A percentile compares a stretch with the other conserved stretches of the same genome.
These are phyloP conservation scores for Clarias magur DNA, from an alignment of 2,113 vertebrate species.

Conservation along the genomic window DNA sequence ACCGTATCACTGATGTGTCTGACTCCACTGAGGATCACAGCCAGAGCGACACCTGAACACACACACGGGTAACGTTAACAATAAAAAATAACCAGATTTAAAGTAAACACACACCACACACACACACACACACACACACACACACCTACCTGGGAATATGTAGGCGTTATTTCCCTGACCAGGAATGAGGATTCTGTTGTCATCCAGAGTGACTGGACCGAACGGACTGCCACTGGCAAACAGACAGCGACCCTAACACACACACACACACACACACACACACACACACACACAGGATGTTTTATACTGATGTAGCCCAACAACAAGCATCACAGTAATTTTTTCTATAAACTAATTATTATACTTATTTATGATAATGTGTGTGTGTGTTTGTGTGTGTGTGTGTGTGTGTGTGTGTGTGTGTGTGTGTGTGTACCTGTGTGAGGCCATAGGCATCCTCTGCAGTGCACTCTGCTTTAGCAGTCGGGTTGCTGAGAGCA, in stretches of 20 bases:
- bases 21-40: slow-evolving; percentile 91
- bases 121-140: background rate
- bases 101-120: background rate
- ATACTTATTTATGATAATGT: background rate
- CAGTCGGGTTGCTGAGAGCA: slow-evolving; percentile 93
- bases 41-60: slow-evolving; percentile 86
- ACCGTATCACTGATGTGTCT: slow-evolving; percentile 92
- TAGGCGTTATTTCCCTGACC: slow-evolving; percentile 97
- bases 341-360: too few species aligned
- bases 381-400: background rate
- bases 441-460: slow-evolving; percentile 90
- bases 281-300: background rate
- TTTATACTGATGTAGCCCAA: background rate
- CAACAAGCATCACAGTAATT: background rate
- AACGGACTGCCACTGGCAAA: slow-evolving; percentile 98
- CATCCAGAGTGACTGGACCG: slow-evolving; percentile 79
- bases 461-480: slow-evolving; percentile 90
- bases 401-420: slow-evolving; percentile 19
- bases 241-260: slow-evolving; percentile 84
- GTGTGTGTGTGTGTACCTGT: slow-evolving; percentile 71
- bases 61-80: background rate
- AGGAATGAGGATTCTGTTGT: slow-evolving; percentile 83
- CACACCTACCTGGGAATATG: slow-evolving; percentile 83
- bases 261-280: slow-evolving; percentile 20
- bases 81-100: background rate